Conservation (phyloP, 2,113 vertebrate species). For the Brachyistius frenatus region DNA sequence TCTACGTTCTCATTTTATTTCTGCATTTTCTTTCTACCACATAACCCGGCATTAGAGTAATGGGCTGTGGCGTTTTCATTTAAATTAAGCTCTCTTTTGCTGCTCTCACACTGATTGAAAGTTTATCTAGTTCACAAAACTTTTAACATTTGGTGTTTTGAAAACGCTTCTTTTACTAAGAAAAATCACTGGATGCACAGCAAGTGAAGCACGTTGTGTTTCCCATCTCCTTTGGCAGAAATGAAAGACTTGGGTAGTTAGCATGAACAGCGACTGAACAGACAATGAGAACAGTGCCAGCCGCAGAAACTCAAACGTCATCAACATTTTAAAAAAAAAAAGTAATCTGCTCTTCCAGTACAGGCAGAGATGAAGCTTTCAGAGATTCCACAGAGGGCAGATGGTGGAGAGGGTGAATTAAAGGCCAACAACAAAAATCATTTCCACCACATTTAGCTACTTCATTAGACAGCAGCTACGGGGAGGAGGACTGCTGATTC, state of each 20-base stretch:
- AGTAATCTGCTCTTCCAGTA: slow-evolving; percentile 23
- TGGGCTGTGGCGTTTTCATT: slow-evolving; percentile 55
- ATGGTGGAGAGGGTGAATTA: slow-evolving; percentile 48
- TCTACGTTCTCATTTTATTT: neutral
- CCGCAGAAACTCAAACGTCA: slow-evolving; percentile 56
- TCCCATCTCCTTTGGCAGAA: slow-evolving; percentile 48
- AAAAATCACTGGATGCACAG: slow-evolving; percentile 18
- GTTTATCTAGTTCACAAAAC: slow-evolving; percentile 47
- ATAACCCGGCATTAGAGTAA: slow-evolving; percentile 52
- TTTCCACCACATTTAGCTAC: slow-evolving; percentile 42
- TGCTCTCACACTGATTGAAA: slow-evolving; percentile 41
- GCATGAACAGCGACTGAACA: slow-evolving; percentile 40
- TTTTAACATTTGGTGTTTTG: slow-evolving; percentile 47
- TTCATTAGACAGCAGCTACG: slow-evolving; percentile 42
- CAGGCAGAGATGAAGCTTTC: slow-evolving; percentile 34
- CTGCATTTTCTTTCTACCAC: slow-evolving; percentile 22
- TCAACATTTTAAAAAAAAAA: slow-evolving; percentile 40
- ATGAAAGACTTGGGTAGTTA: slow-evolving; percentile 39
- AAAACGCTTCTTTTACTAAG: slow-evolving; percentile 31
- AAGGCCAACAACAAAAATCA: slow-evolving; percentile 54
- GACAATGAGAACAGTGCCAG: slow-evolving; percentile 57
- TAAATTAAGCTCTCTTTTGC: slow-evolving; percentile 55
- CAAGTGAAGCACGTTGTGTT: slow-evolving; percentile 52
- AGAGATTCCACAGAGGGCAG: slow-evolving; percentile 49
- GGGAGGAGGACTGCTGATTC: neutral